phyloP scores from a whole-genome alignment of 2,888 invertebrate genomes.

The Leucoma salicis region DNA sequence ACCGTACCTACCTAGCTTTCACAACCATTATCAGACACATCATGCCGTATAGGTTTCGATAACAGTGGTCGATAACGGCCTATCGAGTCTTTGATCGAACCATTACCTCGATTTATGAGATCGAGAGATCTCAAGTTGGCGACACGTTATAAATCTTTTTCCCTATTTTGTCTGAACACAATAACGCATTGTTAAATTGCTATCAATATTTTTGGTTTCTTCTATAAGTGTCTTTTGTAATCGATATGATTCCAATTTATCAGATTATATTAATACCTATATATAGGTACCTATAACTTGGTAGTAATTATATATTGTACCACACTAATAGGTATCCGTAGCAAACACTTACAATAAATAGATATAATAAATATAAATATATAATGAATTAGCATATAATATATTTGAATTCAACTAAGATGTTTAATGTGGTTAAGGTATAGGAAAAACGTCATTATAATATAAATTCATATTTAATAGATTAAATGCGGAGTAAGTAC shows the following conservation, averaged over 20 bases:
- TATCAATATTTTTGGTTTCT: conserved; percentile 41
- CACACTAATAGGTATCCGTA: too few relatives aligned
- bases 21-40: conserved; percentile 49
- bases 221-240: conserved; percentile 40
- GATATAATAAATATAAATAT: too few relatives aligned
- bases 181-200: conserved; percentile 36
- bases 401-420: conserved; percentile 16
- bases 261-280: conserved; percentile 25
- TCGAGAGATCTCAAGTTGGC: conserved; percentile 53
- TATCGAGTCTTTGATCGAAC: conserved; percentile 55
- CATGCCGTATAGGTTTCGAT: conserved; percentile 38
- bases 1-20: conserved; percentile 51
- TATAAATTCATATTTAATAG: conserved; percentile 14
- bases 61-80: conserved; percentile 50
- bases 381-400: too few relatives aligned
- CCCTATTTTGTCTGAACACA: conserved; percentile 49
- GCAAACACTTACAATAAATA: too few relatives aligned
- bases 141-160: conserved; percentile 59
- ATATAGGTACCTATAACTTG: too few relatives aligned
- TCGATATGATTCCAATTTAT: conserved; percentile 42
- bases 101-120: conserved; percentile 67
- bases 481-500: conserved; percentile 23
- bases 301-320: background rate
- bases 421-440: conserved; percentile 20
- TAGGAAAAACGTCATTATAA: conserved; percentile 19